phyloP scores from a whole-genome alignment of 1,140 invertebrate species.

The Brachionus sp. region DNA sequence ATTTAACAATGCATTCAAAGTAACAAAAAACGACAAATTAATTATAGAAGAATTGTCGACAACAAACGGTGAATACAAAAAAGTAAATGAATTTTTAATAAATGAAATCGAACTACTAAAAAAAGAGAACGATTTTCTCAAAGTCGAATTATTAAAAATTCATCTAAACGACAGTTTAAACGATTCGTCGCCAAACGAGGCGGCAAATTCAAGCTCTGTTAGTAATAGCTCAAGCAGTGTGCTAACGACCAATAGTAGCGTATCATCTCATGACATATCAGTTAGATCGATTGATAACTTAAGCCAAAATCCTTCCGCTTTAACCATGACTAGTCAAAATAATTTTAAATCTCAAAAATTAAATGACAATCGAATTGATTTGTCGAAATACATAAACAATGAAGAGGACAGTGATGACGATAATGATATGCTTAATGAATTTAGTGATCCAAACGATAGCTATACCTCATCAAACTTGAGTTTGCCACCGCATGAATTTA shows the following conservation, averaged over 20 bases:
- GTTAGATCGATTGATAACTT: not conserved
- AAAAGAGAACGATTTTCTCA: constrained; percentile 25
- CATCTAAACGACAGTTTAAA: constrained; percentile 22
- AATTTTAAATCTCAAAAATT: not conserved
- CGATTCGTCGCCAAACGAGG: not conserved
- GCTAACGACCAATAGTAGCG: not conserved
- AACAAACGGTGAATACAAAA: constrained; percentile 22
- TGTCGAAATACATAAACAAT: constrained; percentile 27
- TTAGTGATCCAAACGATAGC: not conserved
- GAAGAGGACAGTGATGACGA: constrained; percentile 32
- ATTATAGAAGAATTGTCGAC: constrained; percentile 30
- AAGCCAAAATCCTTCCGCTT: not conserved
- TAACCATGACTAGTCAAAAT: constrained; percentile 40
- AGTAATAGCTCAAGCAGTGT: constrained; percentile 34
- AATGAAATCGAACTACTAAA: constrained; percentile 24
- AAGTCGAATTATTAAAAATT: constrained; percentile 28
- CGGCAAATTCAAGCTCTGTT: not conserved
- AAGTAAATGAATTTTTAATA: constrained; percentile 35
- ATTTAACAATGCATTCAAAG: not conserved
- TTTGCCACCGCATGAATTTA: constrained; percentile 34
- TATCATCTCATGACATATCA: not conserved
- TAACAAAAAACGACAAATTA: constrained; percentile 6
- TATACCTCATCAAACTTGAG: constrained; percentile 6
- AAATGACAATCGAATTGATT: constrained; percentile 19
- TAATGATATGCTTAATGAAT: not conserved